Base-by-base conservation (phyloP, 2,888 invertebrate genomes). In the Acronicta aceris region DNA sequence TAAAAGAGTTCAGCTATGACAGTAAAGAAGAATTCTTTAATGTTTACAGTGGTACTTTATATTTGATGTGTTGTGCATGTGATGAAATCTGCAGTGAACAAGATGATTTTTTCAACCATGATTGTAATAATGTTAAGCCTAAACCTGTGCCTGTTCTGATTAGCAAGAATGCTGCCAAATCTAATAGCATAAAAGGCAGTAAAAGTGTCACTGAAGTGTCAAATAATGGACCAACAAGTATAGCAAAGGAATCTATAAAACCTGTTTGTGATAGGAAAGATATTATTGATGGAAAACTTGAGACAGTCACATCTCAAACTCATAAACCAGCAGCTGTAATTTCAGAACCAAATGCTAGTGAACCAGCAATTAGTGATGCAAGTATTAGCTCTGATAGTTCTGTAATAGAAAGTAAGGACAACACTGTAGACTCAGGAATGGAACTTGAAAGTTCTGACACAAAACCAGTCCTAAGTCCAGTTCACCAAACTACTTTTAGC, bases 1-100 rank as follows among this genome's bases (percentile, higher is more conserved):
- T 97, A 52, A 96, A 96, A 78, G 97, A 97, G 79, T 96, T 95
- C 68, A 95, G 95, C 70, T 97, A 96, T 86, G 93, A 95, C 42
- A 96, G 95, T 48, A 95, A 96, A 62, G 96, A 96, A 70, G 96
- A 97, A 67, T 96, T 97, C 83, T 95, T 96, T 71, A 95, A 93
- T 81, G 95, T 95, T 48, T 96, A 96, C 82, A 95, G 95, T 79
- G 96, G 96, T 59, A 96, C 96, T 2, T 96, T 97, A 79, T 97
- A 96, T 88, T 92, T 98, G 67, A 96, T 97, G 94, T 98, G 98
- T 85, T 97, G 97, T 91, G 96, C 95, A 40, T 98, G 98, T 91
- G 97, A 97, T 87, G 96, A 96, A 85, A 96, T 97, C 40, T 98
- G 97, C 88, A 96, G 95, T 71, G 97, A 97, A 83, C 95, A 96